Conservation (phyloP, 1,140 invertebrate species). For the Drosophila pruinosa region DNA sequence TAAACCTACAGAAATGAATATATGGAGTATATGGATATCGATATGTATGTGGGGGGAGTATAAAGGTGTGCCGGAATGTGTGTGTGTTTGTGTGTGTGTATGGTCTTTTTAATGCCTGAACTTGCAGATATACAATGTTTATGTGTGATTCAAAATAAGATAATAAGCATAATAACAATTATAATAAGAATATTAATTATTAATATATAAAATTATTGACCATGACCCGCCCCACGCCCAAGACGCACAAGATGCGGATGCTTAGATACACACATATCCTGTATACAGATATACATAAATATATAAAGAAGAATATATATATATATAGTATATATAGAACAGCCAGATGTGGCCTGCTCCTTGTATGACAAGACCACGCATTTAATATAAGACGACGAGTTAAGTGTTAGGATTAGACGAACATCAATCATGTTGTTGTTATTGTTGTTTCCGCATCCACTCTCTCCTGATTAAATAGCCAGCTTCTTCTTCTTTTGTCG, state of each 20-base stretch:
- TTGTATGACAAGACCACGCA: conserved; percentile 46
- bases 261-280: conserved; percentile 47
- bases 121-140: neutral
- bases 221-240: conserved; percentile 71
- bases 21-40: conserved; percentile 37
- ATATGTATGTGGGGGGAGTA: conserved; percentile 15
- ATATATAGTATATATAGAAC: conserved; percentile 37
- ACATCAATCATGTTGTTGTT: conserved; percentile 37
- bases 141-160: neutral
- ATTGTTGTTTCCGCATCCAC: neutral
- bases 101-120: neutral
- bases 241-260: conserved; percentile 45
- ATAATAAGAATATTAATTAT: conserved; percentile 57
- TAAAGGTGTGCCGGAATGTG: neutral
- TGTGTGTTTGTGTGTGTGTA: conserved; percentile 9
- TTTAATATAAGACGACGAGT: conserved; percentile 43
- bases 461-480: conserved; percentile 30
- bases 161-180: conserved; percentile 13
- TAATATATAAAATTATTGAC: conserved; percentile 63
- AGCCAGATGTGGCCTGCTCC: conserved; percentile 41
- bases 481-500: conserved; percentile 72
- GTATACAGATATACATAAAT: conserved; percentile 20
- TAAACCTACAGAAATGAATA: conserved; percentile 77
- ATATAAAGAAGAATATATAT: conserved; percentile 17
- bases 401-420: conserved; percentile 44